These are phyloP conservation scores for Patiria miniata DNA, from an alignment of 35 echinoderm and acorn worm species.

Conservation along the genomic window DNA sequence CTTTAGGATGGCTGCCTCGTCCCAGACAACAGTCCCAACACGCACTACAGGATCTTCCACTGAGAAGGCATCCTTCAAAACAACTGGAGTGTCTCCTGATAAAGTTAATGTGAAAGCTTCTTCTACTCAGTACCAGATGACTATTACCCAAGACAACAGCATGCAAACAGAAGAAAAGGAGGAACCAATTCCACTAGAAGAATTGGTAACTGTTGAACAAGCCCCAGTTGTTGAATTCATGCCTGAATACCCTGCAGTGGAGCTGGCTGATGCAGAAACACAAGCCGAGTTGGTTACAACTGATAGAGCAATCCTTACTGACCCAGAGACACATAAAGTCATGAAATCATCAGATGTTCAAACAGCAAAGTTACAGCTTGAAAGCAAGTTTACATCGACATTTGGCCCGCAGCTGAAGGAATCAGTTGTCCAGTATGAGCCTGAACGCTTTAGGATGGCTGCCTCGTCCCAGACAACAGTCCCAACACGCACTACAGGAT, in stretches of 20 bases:
- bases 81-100: neutral
- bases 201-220: neutral
- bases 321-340: neutral
- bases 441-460: neutral
- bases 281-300: neutral
- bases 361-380: neutral
- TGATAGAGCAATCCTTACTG: neutral
- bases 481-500: neutral
- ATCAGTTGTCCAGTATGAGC: conserved; percentile 5
- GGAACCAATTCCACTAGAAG: neutral
- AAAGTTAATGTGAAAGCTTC: conserved; percentile 1
- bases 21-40: neutral
- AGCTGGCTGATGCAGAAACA: neutral
- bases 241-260: neutral
- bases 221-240: neutral
- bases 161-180: neutral
- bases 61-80: neutral
- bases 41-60: neutral
- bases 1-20: neutral
- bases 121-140: neutral
- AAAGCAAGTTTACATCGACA: neutral
- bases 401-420: neutral
- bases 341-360: conserved; percentile 2
- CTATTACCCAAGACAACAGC: neutral
- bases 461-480: neutral